Conservation (phyloP, 2,888 invertebrate genomes). For the Melieria picta region DNA sequence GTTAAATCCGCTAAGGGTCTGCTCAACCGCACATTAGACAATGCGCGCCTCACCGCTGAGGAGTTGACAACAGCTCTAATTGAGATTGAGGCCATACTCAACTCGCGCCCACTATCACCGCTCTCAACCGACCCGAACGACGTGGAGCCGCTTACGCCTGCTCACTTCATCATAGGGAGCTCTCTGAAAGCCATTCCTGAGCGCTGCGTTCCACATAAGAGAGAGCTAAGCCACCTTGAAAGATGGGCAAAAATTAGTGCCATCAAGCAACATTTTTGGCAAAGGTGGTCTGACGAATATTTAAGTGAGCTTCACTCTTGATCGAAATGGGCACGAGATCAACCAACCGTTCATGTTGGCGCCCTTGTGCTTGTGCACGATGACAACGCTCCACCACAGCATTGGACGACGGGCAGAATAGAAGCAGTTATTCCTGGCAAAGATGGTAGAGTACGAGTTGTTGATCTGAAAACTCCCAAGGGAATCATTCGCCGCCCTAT, state of each 20-base stretch:
- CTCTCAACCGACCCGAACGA: conserved; percentile 30
- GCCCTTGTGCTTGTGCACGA: conserved; percentile 8
- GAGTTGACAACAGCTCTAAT: conserved; percentile 32
- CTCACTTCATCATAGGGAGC: conserved; percentile 30
- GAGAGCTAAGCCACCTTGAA: conserved; percentile 13
- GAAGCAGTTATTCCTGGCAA: not conserved
- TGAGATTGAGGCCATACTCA: conserved; percentile 36
- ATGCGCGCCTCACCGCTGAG: conserved; percentile 26
- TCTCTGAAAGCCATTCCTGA: conserved; percentile 22
- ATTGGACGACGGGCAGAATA: conserved; percentile 1
- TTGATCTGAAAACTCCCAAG: conserved; percentile 19
- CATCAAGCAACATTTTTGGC: conserved; percentile 24
- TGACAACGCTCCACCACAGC: conserved; percentile 13
- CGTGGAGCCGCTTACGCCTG: conserved; percentile 25
- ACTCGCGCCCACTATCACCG: conserved; percentile 33
- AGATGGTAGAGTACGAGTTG: conserved; percentile 3
- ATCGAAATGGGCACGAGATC: conserved; percentile 19
- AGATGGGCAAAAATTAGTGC: conserved; percentile 10
- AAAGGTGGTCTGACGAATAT: conserved; percentile 22
- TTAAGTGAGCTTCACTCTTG: conserved; percentile 19
- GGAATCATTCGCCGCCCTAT: conserved; percentile 26
- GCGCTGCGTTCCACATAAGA: not conserved
- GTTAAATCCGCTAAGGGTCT: conserved; percentile 30
- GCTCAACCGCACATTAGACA: conserved; percentile 12
- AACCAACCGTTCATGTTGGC: not conserved